phyloP scores from a whole-genome alignment of 1,140 invertebrate genomes.

The Drosophila kurseongensis region DNA sequence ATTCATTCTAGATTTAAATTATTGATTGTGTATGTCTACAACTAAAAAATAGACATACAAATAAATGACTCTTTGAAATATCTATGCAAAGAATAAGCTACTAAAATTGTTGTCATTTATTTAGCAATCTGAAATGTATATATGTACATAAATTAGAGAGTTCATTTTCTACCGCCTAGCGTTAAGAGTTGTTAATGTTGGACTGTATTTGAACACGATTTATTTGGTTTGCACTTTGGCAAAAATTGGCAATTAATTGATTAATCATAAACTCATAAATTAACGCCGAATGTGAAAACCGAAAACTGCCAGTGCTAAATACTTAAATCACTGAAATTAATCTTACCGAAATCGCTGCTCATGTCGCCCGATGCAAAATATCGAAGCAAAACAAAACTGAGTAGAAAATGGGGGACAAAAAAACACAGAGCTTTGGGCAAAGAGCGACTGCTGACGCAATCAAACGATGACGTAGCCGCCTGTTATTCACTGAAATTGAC shows the following conservation, averaged over 20 bases:
- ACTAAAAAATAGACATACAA: too few relatives aligned
- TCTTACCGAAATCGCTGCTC: conserved; percentile 46
- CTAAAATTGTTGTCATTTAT: neutral
- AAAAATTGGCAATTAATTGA: conserved; percentile 35
- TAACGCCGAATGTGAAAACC: conserved; percentile 15
- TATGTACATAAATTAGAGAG: neutral
- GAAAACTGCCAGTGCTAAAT: conserved; percentile 23
- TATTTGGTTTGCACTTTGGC: conserved; percentile 22
- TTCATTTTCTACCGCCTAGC: neutral
- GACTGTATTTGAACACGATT: conserved; percentile 18
- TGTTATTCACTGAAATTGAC: conserved; percentile 24
- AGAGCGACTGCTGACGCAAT: conserved; percentile 24
- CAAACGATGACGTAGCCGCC: conserved; percentile 26
- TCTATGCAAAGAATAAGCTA: neutral
- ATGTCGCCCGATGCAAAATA: conserved; percentile 13
- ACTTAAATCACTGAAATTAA: neutral
- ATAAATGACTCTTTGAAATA: too few relatives aligned
- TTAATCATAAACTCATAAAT: conserved; percentile 51
- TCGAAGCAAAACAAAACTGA: conserved; percentile 29
- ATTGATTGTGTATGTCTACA: too few relatives aligned
- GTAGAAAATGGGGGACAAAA: neutral
- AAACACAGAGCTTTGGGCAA: neutral
- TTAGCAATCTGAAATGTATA: neutral
- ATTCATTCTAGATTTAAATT: too few relatives aligned
- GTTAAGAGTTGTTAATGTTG: neutral